A percentile compares a stretch with the other conserved stretches of the same genome.
These are phyloP conservation scores for Patella vulgata DNA, from an alignment of 1,140 invertebrate genomes.

Conservation along the genomic window DNA sequence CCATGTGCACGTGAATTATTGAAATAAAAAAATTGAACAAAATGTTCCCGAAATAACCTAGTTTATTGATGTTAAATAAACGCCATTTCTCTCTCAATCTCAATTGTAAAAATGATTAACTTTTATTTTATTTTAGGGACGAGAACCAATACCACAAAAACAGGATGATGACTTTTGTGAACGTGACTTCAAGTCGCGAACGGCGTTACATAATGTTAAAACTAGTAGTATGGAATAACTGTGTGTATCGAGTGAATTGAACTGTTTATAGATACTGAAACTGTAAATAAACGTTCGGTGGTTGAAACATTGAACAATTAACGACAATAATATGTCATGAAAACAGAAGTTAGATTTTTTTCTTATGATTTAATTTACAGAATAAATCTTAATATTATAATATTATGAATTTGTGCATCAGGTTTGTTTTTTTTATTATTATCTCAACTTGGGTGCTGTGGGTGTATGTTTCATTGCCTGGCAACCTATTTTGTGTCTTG, in stretches of 20 bases:
- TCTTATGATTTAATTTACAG: neutral
- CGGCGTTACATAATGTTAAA: conserved; percentile 12
- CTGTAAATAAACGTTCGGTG: neutral
- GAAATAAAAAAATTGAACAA: neutral
- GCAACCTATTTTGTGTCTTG: too few relatives aligned
- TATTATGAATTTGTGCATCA: neutral
- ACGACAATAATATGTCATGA: neutral
- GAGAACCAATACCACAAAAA: conserved; percentile 5
- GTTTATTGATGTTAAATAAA: neutral
- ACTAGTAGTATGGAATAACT: too few relatives aligned
- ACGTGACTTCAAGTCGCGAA: conserved; percentile 26
- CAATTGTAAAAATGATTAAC: neutral
- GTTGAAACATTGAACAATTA: neutral
- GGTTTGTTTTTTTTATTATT: too few relatives aligned
- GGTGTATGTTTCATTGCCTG: too few relatives aligned
- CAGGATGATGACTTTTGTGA: conserved; percentile 23
- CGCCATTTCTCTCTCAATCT: neutral
- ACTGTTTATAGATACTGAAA: neutral
- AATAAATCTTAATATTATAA: neutral
- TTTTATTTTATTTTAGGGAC: neutral
- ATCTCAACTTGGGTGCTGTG: too few relatives aligned
- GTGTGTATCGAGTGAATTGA: too few relatives aligned
- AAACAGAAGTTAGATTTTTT: neutral
- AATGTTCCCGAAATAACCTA: neutral
- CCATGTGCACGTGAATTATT: too few relatives aligned